Evolutionary conservation across 2,888 invertebrate species (phyloP).

Genomic region (Cyclophora albipunctata): DNA sequence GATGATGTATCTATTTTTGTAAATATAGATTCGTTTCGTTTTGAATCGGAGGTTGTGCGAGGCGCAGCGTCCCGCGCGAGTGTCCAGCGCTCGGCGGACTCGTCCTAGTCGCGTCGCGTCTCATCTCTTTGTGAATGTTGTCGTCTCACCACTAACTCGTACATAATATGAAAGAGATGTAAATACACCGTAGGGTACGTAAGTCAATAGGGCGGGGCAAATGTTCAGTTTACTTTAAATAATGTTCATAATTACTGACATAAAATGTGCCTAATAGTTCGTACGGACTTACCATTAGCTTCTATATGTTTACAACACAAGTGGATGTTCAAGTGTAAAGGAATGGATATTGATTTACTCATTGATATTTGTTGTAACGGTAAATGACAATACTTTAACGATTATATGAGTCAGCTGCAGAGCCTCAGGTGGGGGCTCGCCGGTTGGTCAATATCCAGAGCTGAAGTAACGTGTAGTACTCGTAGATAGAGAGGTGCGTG

Average conservation of each 20-base stretch:
- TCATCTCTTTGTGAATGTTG: conserved; percentile 29
- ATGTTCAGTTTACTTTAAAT: conserved; percentile 30
- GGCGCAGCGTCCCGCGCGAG: conserved; percentile 22
- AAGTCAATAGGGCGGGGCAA: conserved; percentile 46
- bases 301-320: conserved; percentile 26
- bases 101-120: conserved; percentile 19
- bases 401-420: too few relatives aligned
- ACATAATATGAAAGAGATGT: conserved; percentile 36
- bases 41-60: conserved; percentile 27
- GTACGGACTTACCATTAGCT: conserved; percentile 49
- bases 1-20: conserved; percentile 36
- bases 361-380: background rate
- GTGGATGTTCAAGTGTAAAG: conserved; percentile 5
- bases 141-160: conserved; percentile 31
- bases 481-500: background rate
- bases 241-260: conserved; percentile 40
- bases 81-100: conserved; percentile 24
- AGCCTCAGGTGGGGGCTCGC: too few relatives aligned
- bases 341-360: conserved; percentile 12
- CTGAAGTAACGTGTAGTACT: conserved; percentile 5
- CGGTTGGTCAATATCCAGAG: background rate
- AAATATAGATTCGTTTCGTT: conserved; percentile 34
- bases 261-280: conserved; percentile 65
- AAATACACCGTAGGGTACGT: conserved; percentile 42
- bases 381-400: background rate